Base-by-base conservation (phyloP, 2,797 vertebrate genomes). In the Setipinna tenuifilis region DNA sequence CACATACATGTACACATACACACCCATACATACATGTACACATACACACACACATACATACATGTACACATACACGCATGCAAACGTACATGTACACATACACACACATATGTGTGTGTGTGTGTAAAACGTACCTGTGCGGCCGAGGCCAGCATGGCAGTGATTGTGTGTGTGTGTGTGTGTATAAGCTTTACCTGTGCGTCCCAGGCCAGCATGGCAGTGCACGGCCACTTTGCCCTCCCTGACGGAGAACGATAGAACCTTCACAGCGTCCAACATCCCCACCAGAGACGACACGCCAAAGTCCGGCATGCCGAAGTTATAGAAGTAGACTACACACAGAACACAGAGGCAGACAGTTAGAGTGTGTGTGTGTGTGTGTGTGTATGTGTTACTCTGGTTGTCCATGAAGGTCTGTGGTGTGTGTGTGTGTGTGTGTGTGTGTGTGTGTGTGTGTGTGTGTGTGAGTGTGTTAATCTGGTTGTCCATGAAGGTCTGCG, bases 291-390 rank as follows among this genome's bases (percentile, higher is more conserved):
- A 94, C 0, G 94, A 94, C 82, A 96, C 95, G 0, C 94, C 94
- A 59, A 95, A 97, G 90, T 97, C 96, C 80, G 94, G 92, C 95
- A 96, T 96, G 83, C 95, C 96, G 84, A 97, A 97, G 93, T 96
- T 96, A 88, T 96, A 97, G 90, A 97, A 97, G 89, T 94, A 96
- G 90, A 97, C 96, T 97, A 35, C 28, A n/a, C 28, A 35, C 28
- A 92, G 44, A 92, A 35, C 61, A 59, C 23, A 85, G 17, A 59
- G 19, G 0, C 19, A 59, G 11, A 21, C 58, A 59, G 19, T 21
- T 59, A 59, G 17, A 21, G 23, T 54, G 25, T 46, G 16, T 1
- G 2, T 86, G 50, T 75, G 57, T 59, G 58, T 59, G 58, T 59
- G 58, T 59, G 17, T 21, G 19, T 59, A 5, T 59, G 58, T 59